These are phyloP conservation scores for Lumbricus terrestris DNA, from an alignment of 2,888 invertebrate species.

Conservation along the genomic window DNA sequence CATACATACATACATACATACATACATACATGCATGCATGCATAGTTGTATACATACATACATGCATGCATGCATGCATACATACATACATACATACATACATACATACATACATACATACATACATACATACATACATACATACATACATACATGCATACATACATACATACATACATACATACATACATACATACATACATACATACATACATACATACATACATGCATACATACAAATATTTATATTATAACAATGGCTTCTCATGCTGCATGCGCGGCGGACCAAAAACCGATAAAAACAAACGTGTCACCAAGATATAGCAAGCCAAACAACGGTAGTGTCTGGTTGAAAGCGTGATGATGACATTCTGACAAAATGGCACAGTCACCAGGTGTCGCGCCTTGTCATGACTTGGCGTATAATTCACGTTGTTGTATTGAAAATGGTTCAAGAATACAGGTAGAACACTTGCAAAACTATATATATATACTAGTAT, in stretches of 20 bases:
- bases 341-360: background rate
- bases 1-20: too few species aligned
- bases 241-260: background rate
- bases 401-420: background rate
- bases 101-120: background rate
- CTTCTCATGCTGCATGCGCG: background rate
- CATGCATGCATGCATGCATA: too few species aligned
- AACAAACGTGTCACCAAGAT: background rate
- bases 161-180: constrained; percentile 23
- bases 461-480: background rate
- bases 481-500: too few species aligned
- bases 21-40: background rate
- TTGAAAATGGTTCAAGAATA: background rate
- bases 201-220: background rate
- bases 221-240: too few species aligned
- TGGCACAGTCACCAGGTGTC: background rate
- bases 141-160: constrained; percentile 17
- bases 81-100: background rate
- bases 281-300: background rate
- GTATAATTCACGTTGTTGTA: background rate
- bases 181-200: constrained; percentile 16
- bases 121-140: background rate
- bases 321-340: background rate
- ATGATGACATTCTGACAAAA: background rate
- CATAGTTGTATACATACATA: background rate